Evolutionary conservation across 23 tunicate species (phyloP).

Genomic region (Phallusia fumigata): DNA sequence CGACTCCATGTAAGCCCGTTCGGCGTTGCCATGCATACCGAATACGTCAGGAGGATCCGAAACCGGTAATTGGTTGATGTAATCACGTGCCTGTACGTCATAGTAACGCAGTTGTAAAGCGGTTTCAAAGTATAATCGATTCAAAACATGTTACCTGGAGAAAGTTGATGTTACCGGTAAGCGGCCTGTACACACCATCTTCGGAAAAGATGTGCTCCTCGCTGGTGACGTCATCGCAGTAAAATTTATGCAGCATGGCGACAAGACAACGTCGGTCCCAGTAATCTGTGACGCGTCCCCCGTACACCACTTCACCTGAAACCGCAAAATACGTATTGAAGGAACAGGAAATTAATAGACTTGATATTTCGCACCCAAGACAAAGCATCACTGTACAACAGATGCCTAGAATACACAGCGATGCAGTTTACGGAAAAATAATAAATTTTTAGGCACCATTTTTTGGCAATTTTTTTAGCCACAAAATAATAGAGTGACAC

Average conservation of each 20-base stretch:
- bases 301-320: conserved; percentile 84
- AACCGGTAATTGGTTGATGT: conserved; percentile 62
- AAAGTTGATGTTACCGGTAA: neutral
- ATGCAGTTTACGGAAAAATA: no score
- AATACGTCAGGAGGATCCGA: conserved; percentile 90
- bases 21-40: conserved; percentile 94
- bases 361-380: no score
- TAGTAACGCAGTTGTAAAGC: neutral
- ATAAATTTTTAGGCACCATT: no score
- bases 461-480: no score
- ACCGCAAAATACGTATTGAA: neutral
- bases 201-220: conserved; percentile 50
- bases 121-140: neutral
- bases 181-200: conserved; percentile 59
- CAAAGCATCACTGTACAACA: no score
- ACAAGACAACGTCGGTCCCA: conserved; percentile 94
- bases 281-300: conserved; percentile 92
- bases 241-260: conserved; percentile 62
- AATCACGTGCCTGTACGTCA: conserved; percentile 53
- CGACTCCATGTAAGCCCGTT: conserved; percentile 77
- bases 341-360: no score
- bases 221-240: conserved; percentile 36
- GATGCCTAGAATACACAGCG: no score
- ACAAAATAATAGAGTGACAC: no score
- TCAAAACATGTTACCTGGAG: neutral